Evolutionary conservation across 2,113 vertebrate species (phyloP), one percentile per base, ranked within the genome.

Genomic region (Cynocephalus volans): DNA sequence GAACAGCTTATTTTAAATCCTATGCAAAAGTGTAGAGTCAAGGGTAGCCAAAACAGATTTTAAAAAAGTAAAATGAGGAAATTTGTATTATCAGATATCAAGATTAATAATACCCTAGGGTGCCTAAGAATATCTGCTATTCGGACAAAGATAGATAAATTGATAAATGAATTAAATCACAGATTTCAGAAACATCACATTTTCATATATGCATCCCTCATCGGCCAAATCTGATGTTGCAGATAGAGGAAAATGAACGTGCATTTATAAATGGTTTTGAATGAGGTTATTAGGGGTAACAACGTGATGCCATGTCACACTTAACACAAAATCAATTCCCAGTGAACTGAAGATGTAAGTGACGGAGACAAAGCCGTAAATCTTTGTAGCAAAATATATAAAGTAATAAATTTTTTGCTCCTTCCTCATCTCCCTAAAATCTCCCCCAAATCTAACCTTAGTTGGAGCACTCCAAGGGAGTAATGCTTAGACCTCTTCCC

Each of bases 131-230:
- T 41, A 58, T 33, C 14, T 26, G 48, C 33, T 82, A n/a, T 26
- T 82, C 6, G 26, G 24, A 58, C n/a, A 54, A 73, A 48, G 4
- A 70, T 9, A 41, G 28, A 69, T 48, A 26, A 72, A n/a, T 7
- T 45, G 48, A 18, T 28, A 48, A 3, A n/a, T 33, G 18, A 83
- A 21, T 67, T 14, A 88, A 85, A 81, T 8, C 83, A 17, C 23
- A 64, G 24, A 72, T 72, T 67, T 92, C 54, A 50, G 33, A 24
- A 17, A 18, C n/a, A 58, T 21, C 26, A 36, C 2, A 36, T 33
- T 36, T 52, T 92, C 18, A 36, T 64, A 0, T 54, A 26, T 0
- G 0, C 0, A 6, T 31, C 10, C 10, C 19, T 73, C 24, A 3
- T 9, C 56, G 58, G 21, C 4, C 11, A 62, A 24, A 31, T 26